These are phyloP conservation scores for Agrotis clavis DNA, from an alignment of 2,888 invertebrate species.

Conservation along the genomic window DNA sequence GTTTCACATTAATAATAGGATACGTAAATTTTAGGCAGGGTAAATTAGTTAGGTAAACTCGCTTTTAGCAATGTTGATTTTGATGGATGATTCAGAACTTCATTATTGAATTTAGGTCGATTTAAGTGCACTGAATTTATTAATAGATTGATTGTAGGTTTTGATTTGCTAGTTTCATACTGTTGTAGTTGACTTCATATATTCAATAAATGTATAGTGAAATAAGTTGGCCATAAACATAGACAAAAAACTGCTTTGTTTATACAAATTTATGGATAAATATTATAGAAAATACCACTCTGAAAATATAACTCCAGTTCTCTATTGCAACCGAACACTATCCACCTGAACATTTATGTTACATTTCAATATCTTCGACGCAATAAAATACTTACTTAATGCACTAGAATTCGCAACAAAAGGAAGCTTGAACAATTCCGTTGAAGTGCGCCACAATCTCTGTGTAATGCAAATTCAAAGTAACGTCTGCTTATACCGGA, in stretches of 20 bases:
- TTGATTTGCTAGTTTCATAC: neutral
- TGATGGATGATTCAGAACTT: slow-evolving; percentile 10
- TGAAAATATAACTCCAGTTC: neutral
- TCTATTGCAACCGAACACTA: slow-evolving; percentile 23
- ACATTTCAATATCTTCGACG: slow-evolving; percentile 58
- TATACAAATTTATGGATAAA: no score
- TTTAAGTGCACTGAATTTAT: neutral
- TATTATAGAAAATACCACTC: no score
- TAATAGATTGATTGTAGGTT: neutral
- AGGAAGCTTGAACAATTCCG: slow-evolving; percentile 54
- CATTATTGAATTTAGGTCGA: slow-evolving; percentile 7
- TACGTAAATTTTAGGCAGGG: no score
- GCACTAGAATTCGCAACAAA: slow-evolving; percentile 48
- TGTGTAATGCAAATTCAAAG: slow-evolving; percentile 63
- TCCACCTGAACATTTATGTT: slow-evolving; percentile 29
- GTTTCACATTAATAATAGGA: no score
- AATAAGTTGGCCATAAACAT: no score
- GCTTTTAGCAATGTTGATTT: neutral
- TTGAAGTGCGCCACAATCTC: slow-evolving; percentile 60
- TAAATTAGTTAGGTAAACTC: no score
- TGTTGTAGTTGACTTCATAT: neutral
- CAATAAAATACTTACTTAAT: slow-evolving; percentile 56
- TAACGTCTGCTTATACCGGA: slow-evolving; percentile 59
- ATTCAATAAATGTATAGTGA: neutral
- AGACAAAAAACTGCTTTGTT: no score